A percentile compares a stretch with the other conserved stretches of the same genome.
These are phyloP conservation scores for Drosophila persimilis DNA, from an alignment of 1,140 invertebrate genomes.

Conservation along the genomic window DNA sequence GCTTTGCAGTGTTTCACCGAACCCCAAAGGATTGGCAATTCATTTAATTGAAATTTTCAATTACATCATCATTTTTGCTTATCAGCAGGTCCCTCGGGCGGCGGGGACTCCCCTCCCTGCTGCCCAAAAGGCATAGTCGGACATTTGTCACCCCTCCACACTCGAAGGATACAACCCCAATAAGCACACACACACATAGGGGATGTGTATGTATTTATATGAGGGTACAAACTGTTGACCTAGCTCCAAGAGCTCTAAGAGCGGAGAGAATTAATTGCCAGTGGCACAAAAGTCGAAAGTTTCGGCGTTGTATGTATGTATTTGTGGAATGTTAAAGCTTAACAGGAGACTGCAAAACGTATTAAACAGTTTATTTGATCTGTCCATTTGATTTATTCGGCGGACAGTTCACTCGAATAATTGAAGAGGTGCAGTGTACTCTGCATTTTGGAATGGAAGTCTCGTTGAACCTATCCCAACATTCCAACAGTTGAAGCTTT, in stretches of 20 bases:
- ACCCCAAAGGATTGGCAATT: constrained; percentile 15
- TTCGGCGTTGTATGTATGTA: background rate
- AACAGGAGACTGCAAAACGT: constrained; percentile 14
- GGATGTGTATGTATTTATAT: constrained; percentile 7
- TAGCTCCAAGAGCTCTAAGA: constrained; percentile 29
- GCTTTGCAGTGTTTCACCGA: background rate
- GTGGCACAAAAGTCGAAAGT: constrained; percentile 17
- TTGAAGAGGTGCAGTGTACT: too few relatives aligned
- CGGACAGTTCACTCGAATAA: too few relatives aligned
- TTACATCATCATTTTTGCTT: constrained; percentile 32
- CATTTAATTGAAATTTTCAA: constrained; percentile 40
- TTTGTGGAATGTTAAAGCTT: constrained; percentile 13
- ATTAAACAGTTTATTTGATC: too few relatives aligned
- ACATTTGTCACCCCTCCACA: constrained; percentile 12
- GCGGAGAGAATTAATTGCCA: constrained; percentile 30
- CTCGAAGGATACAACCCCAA: constrained; percentile 29
- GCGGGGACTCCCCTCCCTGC: background rate
- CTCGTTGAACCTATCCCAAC: constrained; percentile 7
- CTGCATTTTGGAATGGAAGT: too few relatives aligned
- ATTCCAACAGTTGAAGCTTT: constrained; percentile 6
- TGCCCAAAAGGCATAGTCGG: background rate
- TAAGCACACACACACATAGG: background rate
- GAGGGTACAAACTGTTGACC: constrained; percentile 50
- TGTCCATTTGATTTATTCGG: too few relatives aligned
- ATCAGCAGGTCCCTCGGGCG: constrained; percentile 8